Base-by-base conservation (phyloP, 1,140 invertebrate species). In the Venustaconcha ellipsiformis region DNA sequence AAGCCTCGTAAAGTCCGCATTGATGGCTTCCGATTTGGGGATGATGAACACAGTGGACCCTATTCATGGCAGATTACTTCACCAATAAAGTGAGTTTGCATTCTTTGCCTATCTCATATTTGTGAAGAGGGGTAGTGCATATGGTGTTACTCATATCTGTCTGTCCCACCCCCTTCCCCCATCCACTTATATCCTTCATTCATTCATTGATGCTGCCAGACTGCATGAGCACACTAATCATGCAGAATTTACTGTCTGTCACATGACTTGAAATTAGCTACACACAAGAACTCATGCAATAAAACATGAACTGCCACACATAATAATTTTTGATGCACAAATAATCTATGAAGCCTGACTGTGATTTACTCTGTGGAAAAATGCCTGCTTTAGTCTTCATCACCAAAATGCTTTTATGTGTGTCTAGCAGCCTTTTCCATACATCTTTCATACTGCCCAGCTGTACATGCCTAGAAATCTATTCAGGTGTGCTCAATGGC, bases 11-110 rank as follows among this genome's bases (percentile, higher is more conserved):
- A 82, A 77, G 81, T 86, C 15, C 79, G 78, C 48, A 87, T 88
- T 60, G 87, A 87, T 75, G 87, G 87, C 15, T 87, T 88, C 59
- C 76, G 80, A 72, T 76, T 84, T 18, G 82, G 83, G 6, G 84
- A 86, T 70, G 85, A 85, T 37, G 74, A 78, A 30, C 72, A 79
- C 2, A 82, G 78, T 70, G 85, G 87, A 30, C 83, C 87, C 3
- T 88, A 83, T 82, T 82, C 84, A 15, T 87, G 85, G 84, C 85
- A 88, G 78, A 87, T 87, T 55, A 84, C 84, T 12, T 81, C 82
- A 26, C 87, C 85, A 26, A 79, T 88, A 17, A 88, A 84, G 86
- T 87, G 75, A 72, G 82, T 58, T 15, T 17, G 30, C 26, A 58
- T 73, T 58, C 59, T 60, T 56, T 18, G 59, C 3, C 48, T 17